Evolutionary conservation across 1,140 invertebrate species (phyloP).

Genomic region (Calliopsis andreniformis): DNA sequence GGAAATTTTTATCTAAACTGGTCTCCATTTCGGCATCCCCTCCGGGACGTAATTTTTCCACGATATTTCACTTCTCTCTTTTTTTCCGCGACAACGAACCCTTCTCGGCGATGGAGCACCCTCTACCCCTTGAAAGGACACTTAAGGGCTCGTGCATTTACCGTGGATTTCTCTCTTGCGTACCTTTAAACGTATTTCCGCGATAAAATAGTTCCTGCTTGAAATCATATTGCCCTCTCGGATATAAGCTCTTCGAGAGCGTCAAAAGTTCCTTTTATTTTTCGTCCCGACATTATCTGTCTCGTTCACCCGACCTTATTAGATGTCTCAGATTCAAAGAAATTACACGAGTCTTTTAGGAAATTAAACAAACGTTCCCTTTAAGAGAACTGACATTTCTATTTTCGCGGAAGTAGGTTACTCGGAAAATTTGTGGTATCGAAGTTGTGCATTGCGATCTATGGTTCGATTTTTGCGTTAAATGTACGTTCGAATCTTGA

Average conservation of each 20-base stretch:
- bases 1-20: slow-evolving; percentile 69
- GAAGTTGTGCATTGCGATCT: background rate
- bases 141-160: slow-evolving; percentile 60
- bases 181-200: slow-evolving; percentile 21
- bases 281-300: background rate
- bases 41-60: slow-evolving; percentile 61
- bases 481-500: slow-evolving; percentile 11
- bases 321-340: background rate
- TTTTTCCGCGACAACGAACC: background rate
- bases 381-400: background rate
- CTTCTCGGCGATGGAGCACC: slow-evolving; percentile 11
- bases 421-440: background rate
- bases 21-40: slow-evolving; percentile 23
- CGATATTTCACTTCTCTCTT: slow-evolving; percentile 59
- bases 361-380: too few species aligned
- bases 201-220: slow-evolving; percentile 18
- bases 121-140: slow-evolving; percentile 28
- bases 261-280: background rate
- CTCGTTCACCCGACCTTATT: background rate
- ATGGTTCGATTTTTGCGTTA: background rate
- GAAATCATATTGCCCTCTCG: background rate
- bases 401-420: background rate
- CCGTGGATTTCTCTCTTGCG: slow-evolving; percentile 19
- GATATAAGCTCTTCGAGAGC: background rate
- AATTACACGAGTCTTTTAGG: too few species aligned